phyloP scores from a whole-genome alignment of 2,888 invertebrate species.

The Meganola albula region DNA sequence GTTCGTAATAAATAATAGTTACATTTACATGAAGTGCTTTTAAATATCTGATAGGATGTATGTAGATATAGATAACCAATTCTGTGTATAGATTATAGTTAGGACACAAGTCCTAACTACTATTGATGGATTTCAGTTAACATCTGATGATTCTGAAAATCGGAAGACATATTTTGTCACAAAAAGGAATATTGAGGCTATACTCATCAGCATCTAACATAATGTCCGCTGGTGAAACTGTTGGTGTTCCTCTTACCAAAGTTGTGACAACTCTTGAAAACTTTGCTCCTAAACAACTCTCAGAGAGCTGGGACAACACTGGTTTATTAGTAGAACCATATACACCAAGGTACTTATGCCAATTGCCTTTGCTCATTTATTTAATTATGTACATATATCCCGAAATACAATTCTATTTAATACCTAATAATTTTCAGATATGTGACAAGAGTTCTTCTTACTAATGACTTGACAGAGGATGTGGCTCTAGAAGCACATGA shows the following conservation, averaged over 20 bases:
- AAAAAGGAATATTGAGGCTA: conserved; percentile 29
- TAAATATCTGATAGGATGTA: no score
- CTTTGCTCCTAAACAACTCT: conserved; percentile 83
- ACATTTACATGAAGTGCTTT: conserved; percentile 9
- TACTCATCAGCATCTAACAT: conserved; percentile 31
- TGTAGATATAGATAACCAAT: no score
- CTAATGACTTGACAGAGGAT: conserved; percentile 94
- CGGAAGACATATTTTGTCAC: conserved; percentile 34
- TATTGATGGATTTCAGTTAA: conserved; percentile 44
- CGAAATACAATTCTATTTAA: no score
- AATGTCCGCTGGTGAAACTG: conserved; percentile 49
- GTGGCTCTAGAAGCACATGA: conserved; percentile 89
- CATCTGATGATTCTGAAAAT: conserved; percentile 56
- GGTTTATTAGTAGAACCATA: conserved; percentile 92
- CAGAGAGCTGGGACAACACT: conserved; percentile 96
- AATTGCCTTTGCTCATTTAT: no score
- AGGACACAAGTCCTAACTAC: no score
- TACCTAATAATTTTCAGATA: conserved; percentile 53
- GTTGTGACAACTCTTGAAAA: conserved; percentile 80
- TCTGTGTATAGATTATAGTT: no score
- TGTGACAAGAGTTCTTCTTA: conserved; percentile 85
- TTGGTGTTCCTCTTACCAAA: conserved; percentile 63
- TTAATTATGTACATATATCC: no score
- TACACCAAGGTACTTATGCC: conserved; percentile 73
- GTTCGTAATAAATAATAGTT: conserved; percentile 14